A percentile compares a stretch with the other conserved stretches of the same genome.
Conservation (phyloP, 2,888 invertebrate genomes). For the Sycophila texana region DNA sequence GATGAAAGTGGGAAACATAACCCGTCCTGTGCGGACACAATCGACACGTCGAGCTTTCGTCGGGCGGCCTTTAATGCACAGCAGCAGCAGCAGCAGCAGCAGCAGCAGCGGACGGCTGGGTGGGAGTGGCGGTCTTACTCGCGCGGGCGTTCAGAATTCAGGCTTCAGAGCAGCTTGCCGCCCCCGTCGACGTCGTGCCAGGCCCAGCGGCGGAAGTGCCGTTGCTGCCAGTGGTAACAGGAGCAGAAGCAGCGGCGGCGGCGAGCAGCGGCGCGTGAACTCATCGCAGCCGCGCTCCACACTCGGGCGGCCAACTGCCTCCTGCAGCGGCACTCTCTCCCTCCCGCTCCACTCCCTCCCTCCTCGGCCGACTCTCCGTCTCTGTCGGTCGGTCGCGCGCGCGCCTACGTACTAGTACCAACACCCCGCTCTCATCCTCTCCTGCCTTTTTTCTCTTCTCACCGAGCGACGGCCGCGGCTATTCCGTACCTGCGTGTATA, state of each 20-base stretch:
- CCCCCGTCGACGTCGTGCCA: background rate
- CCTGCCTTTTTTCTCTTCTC: background rate
- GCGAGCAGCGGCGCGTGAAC: slow-evolving; percentile 27
- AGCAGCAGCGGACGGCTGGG: background rate
- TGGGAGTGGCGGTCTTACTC: too few relatives aligned
- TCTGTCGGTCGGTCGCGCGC: background rate
- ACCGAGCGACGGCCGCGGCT: too few relatives aligned
- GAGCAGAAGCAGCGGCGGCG: slow-evolving; percentile 23
- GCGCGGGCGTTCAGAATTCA: background rate
- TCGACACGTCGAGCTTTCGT: slow-evolving; percentile 9
- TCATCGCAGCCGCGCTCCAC: slow-evolving; percentile 28
- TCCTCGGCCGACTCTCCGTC: background rate
- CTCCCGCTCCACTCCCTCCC: background rate
- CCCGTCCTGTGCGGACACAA: slow-evolving; percentile 74
- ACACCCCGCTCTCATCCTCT: background rate
- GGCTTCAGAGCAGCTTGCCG: slow-evolving; percentile 9
- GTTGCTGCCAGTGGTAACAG: slow-evolving; percentile 21
- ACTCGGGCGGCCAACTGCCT: slow-evolving; percentile 2
- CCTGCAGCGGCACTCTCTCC: slow-evolving; percentile 8
- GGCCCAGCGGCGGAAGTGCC: slow-evolving; percentile 7
- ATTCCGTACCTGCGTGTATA: too few relatives aligned
- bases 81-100: background rate
- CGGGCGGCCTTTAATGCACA: background rate
- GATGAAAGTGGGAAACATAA: slow-evolving; percentile 84
- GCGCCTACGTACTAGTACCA: background rate